phyloP scores from a whole-genome alignment of 2,113 vertebrate genomes.

The Camelus bactrianus region DNA sequence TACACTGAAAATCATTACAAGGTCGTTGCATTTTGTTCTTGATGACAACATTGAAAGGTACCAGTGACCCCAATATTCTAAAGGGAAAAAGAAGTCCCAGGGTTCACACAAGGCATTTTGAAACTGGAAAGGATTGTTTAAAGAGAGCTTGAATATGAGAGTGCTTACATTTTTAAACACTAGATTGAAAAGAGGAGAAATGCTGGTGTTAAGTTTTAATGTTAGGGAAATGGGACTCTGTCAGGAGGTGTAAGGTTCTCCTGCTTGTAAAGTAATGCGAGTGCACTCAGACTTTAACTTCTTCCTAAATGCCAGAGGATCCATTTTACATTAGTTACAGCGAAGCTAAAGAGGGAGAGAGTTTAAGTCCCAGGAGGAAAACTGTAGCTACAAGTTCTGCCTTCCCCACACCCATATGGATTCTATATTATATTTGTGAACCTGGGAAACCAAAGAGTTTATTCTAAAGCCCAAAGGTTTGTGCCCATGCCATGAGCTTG shows the following conservation, averaged over 20 bases:
- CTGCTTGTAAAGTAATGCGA: slow-evolving; percentile 49
- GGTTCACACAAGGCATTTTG: neutral
- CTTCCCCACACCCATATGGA: neutral
- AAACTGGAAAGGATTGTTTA: slow-evolving; percentile 18
- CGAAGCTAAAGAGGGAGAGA: slow-evolving; percentile 1
- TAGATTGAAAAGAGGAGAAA: slow-evolving; percentile 64
- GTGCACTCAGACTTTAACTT: slow-evolving; percentile 48
- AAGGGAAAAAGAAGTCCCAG: neutral
- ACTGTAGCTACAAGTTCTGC: neutral
- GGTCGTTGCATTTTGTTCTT: neutral
- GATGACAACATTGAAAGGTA: neutral
- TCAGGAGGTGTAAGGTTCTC: slow-evolving; percentile 38
- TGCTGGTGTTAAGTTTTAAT: slow-evolving; percentile 70
- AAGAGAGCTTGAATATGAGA: neutral
- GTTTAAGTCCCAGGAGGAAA: slow-evolving; percentile 61
- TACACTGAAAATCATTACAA: neutral
- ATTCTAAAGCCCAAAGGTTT: neutral
- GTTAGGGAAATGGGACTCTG: slow-evolving; percentile 72
- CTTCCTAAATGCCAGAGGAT: slow-evolving; percentile 69
- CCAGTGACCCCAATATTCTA: neutral
- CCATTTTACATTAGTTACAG: slow-evolving; percentile 43
- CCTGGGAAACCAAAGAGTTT: neutral
- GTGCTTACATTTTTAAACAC: slow-evolving; percentile 70
- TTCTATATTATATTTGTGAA: neutral
- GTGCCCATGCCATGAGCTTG: neutral